Conservation (phyloP, 1,140 invertebrate species). For the Coenobita brevimanus region DNA sequence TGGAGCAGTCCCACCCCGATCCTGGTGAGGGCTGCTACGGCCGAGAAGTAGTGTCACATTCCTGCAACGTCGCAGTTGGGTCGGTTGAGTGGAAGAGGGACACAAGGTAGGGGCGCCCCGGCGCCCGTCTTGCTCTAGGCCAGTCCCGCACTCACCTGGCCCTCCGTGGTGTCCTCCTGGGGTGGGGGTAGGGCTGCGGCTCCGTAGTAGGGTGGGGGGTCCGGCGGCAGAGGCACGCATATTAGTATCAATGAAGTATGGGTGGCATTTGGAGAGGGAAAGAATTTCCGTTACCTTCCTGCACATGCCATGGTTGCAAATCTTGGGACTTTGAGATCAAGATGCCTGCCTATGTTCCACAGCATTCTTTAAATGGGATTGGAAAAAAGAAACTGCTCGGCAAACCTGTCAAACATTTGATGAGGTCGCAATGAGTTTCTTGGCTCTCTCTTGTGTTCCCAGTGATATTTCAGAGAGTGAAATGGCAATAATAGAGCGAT, state of each 20-base stretch:
- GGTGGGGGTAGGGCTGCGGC: no score
- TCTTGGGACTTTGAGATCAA: slow-evolving; percentile 10
- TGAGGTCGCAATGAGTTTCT: background rate
- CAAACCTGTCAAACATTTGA: background rate
- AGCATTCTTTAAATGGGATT: background rate
- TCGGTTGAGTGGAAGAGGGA: no score
- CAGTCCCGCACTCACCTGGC: no score
- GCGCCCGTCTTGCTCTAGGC: no score
- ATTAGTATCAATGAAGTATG: slow-evolving; percentile 25
- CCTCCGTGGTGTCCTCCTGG: no score
- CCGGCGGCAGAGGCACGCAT: no score
- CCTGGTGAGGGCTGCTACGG: no score
- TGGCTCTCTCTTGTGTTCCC: background rate
- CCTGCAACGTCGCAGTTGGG: no score
- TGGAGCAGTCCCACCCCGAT: no score
- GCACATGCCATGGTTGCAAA: slow-evolving; percentile 12
- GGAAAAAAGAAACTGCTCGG: background rate
- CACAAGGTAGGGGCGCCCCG: no score
- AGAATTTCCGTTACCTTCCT: slow-evolving; percentile 6
- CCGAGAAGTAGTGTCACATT: no score
- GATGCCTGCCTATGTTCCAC: background rate
- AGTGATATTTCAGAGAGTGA: background rate
- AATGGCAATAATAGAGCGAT: background rate
- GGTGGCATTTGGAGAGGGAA: slow-evolving; percentile 22
- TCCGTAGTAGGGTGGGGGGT: no score